These are phyloP conservation scores for Callochromis pleurospilus DNA, from an alignment of 2,113 vertebrate species.

Conservation along the genomic window DNA sequence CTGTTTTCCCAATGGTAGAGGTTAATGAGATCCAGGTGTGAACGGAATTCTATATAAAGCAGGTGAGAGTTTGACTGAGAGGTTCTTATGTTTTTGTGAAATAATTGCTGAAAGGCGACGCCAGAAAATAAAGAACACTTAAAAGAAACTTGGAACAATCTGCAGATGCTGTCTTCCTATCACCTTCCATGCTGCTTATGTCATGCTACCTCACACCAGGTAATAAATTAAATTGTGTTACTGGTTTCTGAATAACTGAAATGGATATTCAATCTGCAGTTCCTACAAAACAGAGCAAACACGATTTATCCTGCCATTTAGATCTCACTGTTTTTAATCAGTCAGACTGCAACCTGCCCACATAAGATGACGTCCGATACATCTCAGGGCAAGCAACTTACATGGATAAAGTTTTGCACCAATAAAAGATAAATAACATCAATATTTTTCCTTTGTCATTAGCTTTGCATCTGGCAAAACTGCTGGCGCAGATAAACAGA, in stretches of 20 bases:
- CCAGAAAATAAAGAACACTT: no score
- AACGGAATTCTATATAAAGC: no score
- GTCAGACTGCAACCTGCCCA: background rate
- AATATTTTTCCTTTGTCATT: background rate
- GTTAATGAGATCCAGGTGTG: no score
- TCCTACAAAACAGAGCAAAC: background rate
- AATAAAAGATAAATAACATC: background rate
- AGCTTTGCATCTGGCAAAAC: background rate
- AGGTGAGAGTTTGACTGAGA: no score
- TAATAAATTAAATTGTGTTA: background rate
- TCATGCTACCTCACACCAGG: background rate
- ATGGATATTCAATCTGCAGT: background rate
- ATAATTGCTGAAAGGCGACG: no score
- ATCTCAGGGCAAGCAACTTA: background rate
- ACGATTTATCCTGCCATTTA: background rate
- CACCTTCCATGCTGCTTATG: no score
- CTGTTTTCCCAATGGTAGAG: no score
- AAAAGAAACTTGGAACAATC: no score
- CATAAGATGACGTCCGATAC: background rate
- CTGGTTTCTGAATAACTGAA: conserved; percentile 9
- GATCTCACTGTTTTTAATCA: background rate
- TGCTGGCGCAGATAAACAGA: background rate
- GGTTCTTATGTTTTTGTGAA: no score
- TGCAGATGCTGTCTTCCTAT: no score
- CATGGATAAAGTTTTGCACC: background rate